phyloP scores from a whole-genome alignment of 1,140 invertebrate genomes.

The Tetragnatha versicolor region DNA sequence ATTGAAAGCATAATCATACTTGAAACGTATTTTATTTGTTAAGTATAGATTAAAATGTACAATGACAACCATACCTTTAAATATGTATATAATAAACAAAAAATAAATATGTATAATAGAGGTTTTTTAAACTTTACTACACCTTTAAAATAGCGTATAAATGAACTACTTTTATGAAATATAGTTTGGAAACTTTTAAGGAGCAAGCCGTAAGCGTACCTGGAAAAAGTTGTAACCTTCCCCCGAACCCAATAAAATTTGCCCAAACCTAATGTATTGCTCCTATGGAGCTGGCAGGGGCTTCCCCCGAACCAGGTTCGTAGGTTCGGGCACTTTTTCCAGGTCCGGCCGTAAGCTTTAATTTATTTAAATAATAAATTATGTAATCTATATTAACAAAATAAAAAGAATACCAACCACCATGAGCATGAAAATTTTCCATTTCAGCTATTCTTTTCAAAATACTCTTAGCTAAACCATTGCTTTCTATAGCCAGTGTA shows the following conservation, averaged over 20 bases:
- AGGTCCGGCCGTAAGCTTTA: too few species aligned
- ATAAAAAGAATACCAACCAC: neutral
- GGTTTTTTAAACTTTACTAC: neutral
- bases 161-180: too few species aligned
- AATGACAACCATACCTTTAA: neutral
- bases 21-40: neutral
- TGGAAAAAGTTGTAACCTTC: too few species aligned
- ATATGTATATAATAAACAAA: neutral
- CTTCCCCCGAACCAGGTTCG: too few species aligned
- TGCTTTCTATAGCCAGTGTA: slow-evolving; percentile 2
- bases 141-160: neutral
- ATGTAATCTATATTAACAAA: neutral
- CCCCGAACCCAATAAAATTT: too few species aligned
- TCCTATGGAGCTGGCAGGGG: too few species aligned
- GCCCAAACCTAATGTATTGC: too few species aligned
- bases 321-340: too few species aligned
- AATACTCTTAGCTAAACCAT: neutral
- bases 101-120: neutral
- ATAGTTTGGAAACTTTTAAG: too few species aligned
- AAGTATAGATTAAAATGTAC: neutral
- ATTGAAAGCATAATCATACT: too few species aligned
- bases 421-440: slow-evolving; percentile 3
- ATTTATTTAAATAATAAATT: neutral
- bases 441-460: slow-evolving; percentile 3
- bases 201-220: too few species aligned